phyloP scores from a whole-genome alignment of 1,140 invertebrate species.

The Camponotus vicinus region DNA sequence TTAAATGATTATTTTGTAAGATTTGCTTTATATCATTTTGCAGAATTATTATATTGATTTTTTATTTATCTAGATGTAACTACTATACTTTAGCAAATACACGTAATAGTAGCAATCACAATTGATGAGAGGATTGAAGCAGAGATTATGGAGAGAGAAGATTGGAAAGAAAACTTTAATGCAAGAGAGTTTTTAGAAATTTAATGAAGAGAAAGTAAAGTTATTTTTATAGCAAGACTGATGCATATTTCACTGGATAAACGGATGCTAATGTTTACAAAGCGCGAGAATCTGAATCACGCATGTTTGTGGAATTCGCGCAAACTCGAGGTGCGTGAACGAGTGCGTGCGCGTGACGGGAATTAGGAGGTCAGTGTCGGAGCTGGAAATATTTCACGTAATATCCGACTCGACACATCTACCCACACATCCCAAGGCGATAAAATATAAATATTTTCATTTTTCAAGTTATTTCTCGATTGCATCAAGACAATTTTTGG shows the following conservation, averaged over 20 bases:
- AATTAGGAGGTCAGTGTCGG: constrained; percentile 26
- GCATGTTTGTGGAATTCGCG: not conserved
- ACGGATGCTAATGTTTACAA: not conserved
- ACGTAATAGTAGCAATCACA: not conserved
- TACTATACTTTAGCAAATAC: not conserved
- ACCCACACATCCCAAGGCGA: too few species aligned
- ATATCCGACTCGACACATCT: not conserved
- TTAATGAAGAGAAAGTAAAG: not conserved
- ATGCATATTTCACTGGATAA: not conserved
- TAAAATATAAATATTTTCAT: not conserved
- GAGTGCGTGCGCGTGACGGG: constrained; percentile 14
- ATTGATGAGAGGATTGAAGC: not conserved
- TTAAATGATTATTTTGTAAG: not conserved
- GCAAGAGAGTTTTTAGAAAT: not conserved
- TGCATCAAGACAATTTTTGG: not conserved
- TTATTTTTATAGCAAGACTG: not conserved
- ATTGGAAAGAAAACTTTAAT: not conserved
- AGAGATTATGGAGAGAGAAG: not conserved
- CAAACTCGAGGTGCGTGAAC: not conserved
- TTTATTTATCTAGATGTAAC: not conserved
- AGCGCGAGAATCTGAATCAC: not conserved
- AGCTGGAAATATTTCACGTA: not conserved
- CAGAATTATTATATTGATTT: constrained; percentile 16
- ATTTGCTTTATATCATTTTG: not conserved
- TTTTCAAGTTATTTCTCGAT: not conserved